These are phyloP conservation scores for Asbolus verrucosus DNA, from an alignment of 1,140 invertebrate species.

Conservation along the genomic window DNA sequence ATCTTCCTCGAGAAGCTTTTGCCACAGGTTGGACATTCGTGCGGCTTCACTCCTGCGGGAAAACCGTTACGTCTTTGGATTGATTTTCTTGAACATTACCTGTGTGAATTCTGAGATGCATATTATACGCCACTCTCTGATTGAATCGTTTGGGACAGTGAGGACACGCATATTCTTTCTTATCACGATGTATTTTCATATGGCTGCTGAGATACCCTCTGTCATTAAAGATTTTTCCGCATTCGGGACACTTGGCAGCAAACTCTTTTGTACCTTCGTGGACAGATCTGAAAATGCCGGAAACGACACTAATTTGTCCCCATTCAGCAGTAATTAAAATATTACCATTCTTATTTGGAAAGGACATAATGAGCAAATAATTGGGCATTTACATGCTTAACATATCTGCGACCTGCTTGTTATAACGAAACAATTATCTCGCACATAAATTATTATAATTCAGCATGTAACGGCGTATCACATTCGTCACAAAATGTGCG, in stretches of 20 bases:
- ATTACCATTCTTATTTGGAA: no score
- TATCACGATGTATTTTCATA: slow-evolving; percentile 83
- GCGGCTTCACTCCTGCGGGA: slow-evolving; percentile 79
- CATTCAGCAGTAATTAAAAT: no score
- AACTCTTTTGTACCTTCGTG: slow-evolving; percentile 82
- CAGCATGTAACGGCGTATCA: no score
- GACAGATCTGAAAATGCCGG: slow-evolving; percentile 69
- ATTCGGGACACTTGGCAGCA: slow-evolving; percentile 79
- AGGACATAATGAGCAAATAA: no score
- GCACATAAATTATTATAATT: no score
- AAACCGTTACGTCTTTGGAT: no score
- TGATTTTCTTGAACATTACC: no score
- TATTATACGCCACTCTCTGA: slow-evolving; percentile 84
- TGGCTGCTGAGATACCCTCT: slow-evolving; percentile 82
- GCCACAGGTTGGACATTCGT: slow-evolving; percentile 86
- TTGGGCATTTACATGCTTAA: no score
- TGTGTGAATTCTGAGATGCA: slow-evolving; percentile 85
- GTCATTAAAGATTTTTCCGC: slow-evolving; percentile 83
- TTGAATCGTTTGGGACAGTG: slow-evolving; percentile 83
- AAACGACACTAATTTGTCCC: no score
- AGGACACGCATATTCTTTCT: slow-evolving; percentile 80
- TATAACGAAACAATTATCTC: no score
- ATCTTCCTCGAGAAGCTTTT: slow-evolving; percentile 88
- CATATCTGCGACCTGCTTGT: no score
- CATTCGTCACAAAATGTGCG: no score